Evolutionary conservation across 2,113 vertebrate genomes (phyloP), one percentile per base, ranked within the genome.

Genomic region (western clawed frog (Xenopus tropicalis)): DNA sequence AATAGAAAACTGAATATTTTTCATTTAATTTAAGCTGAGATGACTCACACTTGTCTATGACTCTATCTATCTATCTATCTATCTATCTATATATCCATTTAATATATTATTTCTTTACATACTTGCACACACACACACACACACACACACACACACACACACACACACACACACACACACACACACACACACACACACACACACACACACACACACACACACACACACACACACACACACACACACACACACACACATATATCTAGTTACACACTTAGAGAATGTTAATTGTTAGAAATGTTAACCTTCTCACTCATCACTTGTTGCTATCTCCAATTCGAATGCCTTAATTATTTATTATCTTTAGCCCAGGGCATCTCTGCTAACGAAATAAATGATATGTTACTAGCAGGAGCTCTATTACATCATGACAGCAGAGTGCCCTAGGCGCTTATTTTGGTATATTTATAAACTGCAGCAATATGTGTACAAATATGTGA

Each of bases 361-460:
- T 51, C 68, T 61, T 51, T 62, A 62, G 65, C 72, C 51, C 58
- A 62, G 65, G 57, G 72, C 72, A 74, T 46, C 23, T 20, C 57
- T 61, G 42, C 14, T 67, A 75, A 75, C 22, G 37, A 75, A 62
- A 75, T 75, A 62, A 75, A 69, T 75, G 61, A 69, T 75, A 61
- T 74, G 72, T 69, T 69, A 59, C 57, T 61, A 54, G 52, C 52
- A 54, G 16, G 25, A 69, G 57, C 21, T 75, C 58, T 61, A 21
- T 75, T 61, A 68, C 51, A 69, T 61, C 24, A 69, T 75, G 42
- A 21, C 25, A 75, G 48, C n/a, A 46, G 56, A 42, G 17, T 62
- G 66, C 72, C 66, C 20, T 20, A 51, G 72, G 66, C 57, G 62
- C 46, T 69, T 61, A 58, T 75, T 69, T 61, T 69, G 72, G 57